Conservation (phyloP, 1,140 invertebrate species). For the Papilio glaucus region DNA sequence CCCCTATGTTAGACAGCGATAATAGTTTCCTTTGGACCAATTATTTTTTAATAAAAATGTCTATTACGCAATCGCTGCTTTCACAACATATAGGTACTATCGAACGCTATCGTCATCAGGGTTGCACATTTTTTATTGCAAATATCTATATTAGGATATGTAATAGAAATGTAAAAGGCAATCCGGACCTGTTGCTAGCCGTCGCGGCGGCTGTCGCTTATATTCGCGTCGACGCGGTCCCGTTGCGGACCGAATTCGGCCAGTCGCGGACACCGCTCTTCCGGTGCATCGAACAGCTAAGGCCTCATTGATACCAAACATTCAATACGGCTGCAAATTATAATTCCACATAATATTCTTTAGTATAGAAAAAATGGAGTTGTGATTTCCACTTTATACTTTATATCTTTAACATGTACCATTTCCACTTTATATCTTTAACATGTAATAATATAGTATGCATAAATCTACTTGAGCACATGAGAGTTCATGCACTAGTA, state of each 20-base stretch:
- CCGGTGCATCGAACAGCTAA: constrained; percentile 50
- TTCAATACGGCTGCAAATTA: background rate
- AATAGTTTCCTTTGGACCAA: background rate
- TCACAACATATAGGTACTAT: background rate
- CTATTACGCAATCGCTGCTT: background rate
- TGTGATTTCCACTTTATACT: background rate
- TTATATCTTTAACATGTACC: too few species aligned
- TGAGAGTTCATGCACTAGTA: too few species aligned
- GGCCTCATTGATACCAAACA: constrained; percentile 23
- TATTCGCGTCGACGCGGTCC: constrained; percentile 61
- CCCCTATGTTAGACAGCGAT: background rate
- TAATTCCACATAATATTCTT: background rate
- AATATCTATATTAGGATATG: background rate
- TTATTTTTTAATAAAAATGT: background rate
- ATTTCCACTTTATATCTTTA: too few species aligned
- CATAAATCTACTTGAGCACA: too few species aligned
- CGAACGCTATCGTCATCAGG: background rate
- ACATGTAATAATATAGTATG: too few species aligned
- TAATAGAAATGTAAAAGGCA: background rate
- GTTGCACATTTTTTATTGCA: background rate
- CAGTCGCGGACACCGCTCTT: constrained; percentile 70
- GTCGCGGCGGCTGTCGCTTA: constrained; percentile 8
- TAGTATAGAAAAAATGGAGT: background rate
- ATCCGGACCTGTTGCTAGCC: background rate
- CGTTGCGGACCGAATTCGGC: constrained; percentile 73